A percentile compares a stretch with the other conserved stretches of the same genome.
Evolutionary conservation across 2,888 invertebrate genomes (phyloP).

Genomic region (Rhabditophanes sp.): DNA sequence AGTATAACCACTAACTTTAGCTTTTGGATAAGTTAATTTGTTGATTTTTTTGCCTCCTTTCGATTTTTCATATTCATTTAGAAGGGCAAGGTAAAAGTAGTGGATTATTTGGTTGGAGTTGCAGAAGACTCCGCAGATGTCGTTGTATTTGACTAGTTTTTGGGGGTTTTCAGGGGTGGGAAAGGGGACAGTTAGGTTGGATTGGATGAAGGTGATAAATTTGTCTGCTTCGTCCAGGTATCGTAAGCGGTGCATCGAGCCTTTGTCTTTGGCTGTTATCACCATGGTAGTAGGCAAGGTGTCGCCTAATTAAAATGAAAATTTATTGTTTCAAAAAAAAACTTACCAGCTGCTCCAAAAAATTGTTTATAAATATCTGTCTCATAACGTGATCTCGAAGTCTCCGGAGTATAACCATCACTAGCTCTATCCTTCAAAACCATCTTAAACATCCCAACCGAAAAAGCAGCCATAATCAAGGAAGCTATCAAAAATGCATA

Average conservation of each 20-base stretch:
- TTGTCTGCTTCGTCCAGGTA: constrained; percentile 25
- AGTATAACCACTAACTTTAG: constrained; percentile 20
- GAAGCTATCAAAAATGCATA: too few relatives aligned
- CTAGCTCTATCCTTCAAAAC: constrained; percentile 29
- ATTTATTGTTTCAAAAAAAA: not conserved
- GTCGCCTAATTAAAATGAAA: constrained; percentile 12
- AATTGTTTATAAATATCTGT: constrained; percentile 27
- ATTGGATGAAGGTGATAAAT: constrained; percentile 12
- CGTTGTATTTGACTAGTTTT: constrained; percentile 14
- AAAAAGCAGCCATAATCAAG: too few relatives aligned
- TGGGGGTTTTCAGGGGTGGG: constrained; percentile 1
- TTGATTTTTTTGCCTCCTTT: constrained; percentile 10
- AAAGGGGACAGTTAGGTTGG: constrained; percentile 16
- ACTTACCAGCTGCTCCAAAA: constrained; percentile 21
- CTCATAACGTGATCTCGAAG: constrained; percentile 27
- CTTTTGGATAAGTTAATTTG: constrained; percentile 26
- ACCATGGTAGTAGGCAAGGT: constrained; percentile 36
- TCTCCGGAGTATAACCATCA: constrained; percentile 39
- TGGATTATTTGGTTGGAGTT: constrained; percentile 22
- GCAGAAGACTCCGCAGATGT: constrained; percentile 38
- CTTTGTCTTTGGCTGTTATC: constrained; percentile 30
- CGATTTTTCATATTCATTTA: constrained; percentile 2
- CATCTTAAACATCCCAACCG: too few relatives aligned
- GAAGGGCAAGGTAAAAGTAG: constrained; percentile 5
- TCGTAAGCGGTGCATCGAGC: constrained; percentile 31